phyloP scores from a whole-genome alignment of 2,113 vertebrate species.

The Lipophrys pholis region DNA sequence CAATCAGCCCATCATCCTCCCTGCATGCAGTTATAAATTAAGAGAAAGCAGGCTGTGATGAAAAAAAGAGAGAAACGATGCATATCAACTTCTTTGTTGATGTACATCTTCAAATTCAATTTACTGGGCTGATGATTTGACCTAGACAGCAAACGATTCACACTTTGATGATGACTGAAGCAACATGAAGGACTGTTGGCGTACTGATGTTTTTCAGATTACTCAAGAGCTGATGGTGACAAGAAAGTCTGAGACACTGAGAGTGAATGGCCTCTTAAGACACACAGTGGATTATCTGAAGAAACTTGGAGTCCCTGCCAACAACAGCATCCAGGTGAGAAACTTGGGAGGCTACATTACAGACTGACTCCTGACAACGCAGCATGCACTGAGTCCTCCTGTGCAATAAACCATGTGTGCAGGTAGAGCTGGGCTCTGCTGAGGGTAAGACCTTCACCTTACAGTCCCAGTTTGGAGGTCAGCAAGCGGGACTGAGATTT shows the following conservation, averaged over 20 bases:
- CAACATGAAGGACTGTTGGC: neutral
- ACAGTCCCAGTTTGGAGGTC: slow-evolving; percentile 70
- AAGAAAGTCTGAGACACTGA: slow-evolving; percentile 54
- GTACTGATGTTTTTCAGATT: slow-evolving; percentile 69
- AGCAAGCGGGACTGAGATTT: slow-evolving; percentile 59
- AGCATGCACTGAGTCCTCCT: neutral
- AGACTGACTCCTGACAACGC: neutral
- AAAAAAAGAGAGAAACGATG: too few relatives aligned
- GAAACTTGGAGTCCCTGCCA: slow-evolving; percentile 73
- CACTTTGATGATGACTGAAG: neutral
- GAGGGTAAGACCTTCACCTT: slow-evolving; percentile 67
- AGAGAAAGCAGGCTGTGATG: too few relatives aligned
- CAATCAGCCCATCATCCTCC: too few relatives aligned
- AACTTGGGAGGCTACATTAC: neutral
- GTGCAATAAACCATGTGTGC: slow-evolving; percentile 3
- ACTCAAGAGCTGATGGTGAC: slow-evolving; percentile 77
- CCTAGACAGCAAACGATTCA: neutral
- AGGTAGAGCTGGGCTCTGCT: slow-evolving; percentile 74
- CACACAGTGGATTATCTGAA: slow-evolving; percentile 81
- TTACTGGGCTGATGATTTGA: too few relatives aligned
- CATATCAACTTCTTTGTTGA: too few relatives aligned
- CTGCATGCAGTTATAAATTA: too few relatives aligned
- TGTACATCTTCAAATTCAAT: too few relatives aligned
- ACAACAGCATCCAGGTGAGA: slow-evolving; percentile 81
- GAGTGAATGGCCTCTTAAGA: slow-evolving; percentile 72